Evolutionary conservation across 2,113 vertebrate species (phyloP).

Genomic region (Sphyrna mokarran): DNA sequence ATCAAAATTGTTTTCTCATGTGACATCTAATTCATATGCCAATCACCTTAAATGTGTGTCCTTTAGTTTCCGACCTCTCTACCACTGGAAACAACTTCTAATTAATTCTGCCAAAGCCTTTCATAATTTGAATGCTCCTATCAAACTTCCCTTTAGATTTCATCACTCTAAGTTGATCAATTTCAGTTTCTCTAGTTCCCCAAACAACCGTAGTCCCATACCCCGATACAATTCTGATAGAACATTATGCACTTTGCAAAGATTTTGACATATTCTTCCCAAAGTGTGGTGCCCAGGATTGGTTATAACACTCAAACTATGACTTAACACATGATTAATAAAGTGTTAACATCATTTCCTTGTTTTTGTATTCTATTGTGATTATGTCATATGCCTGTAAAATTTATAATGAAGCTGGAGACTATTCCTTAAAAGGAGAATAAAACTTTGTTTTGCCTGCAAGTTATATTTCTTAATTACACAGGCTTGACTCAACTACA

Average conservation of each 20-base stretch:
- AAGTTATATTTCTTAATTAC: no score
- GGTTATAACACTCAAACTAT: neutral
- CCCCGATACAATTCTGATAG: neutral
- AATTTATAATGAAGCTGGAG: no score
- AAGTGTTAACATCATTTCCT: neutral
- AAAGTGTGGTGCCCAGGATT: neutral
- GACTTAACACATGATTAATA: neutral
- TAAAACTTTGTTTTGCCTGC: no score
- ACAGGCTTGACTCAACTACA: no score
- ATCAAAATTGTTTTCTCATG: neutral
- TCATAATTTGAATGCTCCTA: neutral
- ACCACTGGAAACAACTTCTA: neutral
- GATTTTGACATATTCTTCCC: neutral
- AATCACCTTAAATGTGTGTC: neutral
- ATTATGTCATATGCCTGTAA: no score
- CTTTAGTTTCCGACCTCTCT: neutral
- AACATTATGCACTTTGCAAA: neutral
- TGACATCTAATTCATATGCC: neutral
- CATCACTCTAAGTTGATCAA: neutral
- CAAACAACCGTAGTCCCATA: neutral
- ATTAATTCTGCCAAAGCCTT: neutral
- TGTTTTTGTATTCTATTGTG: neutral
- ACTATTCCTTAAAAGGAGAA: no score
- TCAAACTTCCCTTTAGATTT: neutral
- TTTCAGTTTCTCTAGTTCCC: neutral